Base-by-base conservation (phyloP, 2,797 vertebrate species). In the Silurus lanzhouensis region DNA sequence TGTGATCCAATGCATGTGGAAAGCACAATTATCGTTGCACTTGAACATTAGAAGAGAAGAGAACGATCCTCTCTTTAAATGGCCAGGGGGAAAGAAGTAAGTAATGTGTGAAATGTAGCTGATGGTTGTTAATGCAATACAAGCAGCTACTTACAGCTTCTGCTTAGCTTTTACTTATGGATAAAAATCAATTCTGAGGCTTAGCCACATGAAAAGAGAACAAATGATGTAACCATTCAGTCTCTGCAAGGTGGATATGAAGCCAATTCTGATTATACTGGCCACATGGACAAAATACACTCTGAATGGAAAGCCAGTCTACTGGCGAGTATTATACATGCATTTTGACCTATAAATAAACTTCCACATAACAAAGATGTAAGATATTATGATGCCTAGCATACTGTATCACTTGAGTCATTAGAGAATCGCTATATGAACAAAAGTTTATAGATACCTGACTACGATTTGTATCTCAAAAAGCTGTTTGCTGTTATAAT, bases 51-150 rank as follows among this genome's bases (percentile, higher is more conserved):
- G 10, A 66, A 81, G 44, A 19, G n/a, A 25, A n/a, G 31, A 25
- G 77, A 52, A 48, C 25, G n/a, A 52, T 25, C 48, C 22, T 60
- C 44, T 81, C 38, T 25, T 52, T 66, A 66, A 64, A 80, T 80
- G 44, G 31, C 22, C 10, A 80, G 78, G 60, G 38, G 63, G 46
- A 6, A 80, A 46, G 31, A 63, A 44, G 48, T 44, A 17, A 64
- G 38, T 64, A 48, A 63, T 46, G 77, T 64, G 15, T 64, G 22
- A 61, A 80, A 80, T 80, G 77, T 80, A 60, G 55, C 55, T 60
- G 75, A 77, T 77, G 60, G 60, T 17, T 81, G 78, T 66, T 81
- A 66, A 81, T 81, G 78, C 44, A 81, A 66, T 81, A 52, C 61
- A 66, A 81, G 61, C 14, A 66, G 77, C 38, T 17, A 25, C 44